Percentiles rank a stretch among this genome's conserved stretches.
These are phyloP conservation scores for Pocillopora verrucosa DNA, from an alignment of 64 coral and sea anemone genomes.

Conservation along the genomic window DNA sequence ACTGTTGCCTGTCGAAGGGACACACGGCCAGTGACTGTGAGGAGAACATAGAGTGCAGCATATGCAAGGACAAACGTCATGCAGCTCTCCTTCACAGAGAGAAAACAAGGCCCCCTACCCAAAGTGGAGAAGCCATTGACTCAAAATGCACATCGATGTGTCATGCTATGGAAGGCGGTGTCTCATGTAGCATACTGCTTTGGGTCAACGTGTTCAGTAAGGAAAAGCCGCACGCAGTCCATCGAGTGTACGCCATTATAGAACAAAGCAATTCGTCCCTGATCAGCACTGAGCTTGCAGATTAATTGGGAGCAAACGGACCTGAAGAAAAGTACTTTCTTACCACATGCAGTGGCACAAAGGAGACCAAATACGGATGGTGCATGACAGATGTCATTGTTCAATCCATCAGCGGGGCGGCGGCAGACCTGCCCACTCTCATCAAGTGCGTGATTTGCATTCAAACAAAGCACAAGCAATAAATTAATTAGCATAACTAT, in stretches of 20 bases:
- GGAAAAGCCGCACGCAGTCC: neutral
- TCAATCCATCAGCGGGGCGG: conserved; percentile 34
- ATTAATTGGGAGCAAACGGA: neutral
- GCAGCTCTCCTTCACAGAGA: conserved; percentile 44
- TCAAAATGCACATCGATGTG: conserved; percentile 42
- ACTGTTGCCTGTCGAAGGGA: conserved; percentile 23
- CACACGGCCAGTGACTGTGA: conserved; percentile 51
- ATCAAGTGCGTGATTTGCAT: conserved; percentile 39
- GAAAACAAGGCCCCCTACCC: conserved; percentile 13
- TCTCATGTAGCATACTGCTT: neutral
- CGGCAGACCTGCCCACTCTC: conserved; percentile 30
- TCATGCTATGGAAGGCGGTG: neutral
- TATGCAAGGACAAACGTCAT: conserved; percentile 48
- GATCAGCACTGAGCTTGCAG: conserved; percentile 15
- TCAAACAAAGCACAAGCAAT: conserved; percentile 6
- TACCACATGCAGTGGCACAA: conserved; percentile 39
- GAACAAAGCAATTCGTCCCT: conserved; percentile 25
- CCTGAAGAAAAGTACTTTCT: conserved; percentile 22
- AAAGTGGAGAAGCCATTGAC: neutral
- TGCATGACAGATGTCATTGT: conserved; percentile 26
- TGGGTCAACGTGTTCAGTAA: neutral
- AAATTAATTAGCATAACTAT: too few species aligned
- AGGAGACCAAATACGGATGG: conserved; percentile 31
- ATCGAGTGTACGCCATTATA: conserved; percentile 18
- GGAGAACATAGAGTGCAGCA: conserved; percentile 31